Conservation (phyloP, 1,140 invertebrate genomes). For the Anagrus nilaparvatae region DNA sequence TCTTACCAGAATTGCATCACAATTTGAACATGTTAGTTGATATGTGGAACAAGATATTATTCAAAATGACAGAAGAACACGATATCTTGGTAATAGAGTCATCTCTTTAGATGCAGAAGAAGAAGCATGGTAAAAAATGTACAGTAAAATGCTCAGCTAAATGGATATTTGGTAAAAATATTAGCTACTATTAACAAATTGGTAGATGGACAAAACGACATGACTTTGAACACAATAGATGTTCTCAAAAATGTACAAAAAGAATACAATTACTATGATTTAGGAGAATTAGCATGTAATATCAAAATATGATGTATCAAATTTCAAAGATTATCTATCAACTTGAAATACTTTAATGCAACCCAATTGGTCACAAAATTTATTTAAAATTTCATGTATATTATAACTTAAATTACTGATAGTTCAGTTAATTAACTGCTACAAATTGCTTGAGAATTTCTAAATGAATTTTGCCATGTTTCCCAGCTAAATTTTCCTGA, state of each 20-base stretch:
- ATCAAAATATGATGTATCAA: slow-evolving; percentile 53
- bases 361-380: slow-evolving; percentile 48
- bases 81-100: slow-evolving; percentile 65
- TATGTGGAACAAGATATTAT: slow-evolving; percentile 94
- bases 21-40: slow-evolving; percentile 88
- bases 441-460: too few relatives aligned
- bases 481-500: too few relatives aligned
- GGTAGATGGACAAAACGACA: slow-evolving; percentile 44
- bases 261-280: slow-evolving; percentile 54
- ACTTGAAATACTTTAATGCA: slow-evolving; percentile 66
- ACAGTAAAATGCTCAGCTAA: slow-evolving; percentile 61
- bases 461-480: too few relatives aligned
- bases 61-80: slow-evolving; percentile 69
- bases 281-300: slow-evolving; percentile 54
- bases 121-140: slow-evolving; percentile 59
- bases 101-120: slow-evolving; percentile 72
- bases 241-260: slow-evolving; percentile 65
- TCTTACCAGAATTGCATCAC: slow-evolving; percentile 80
- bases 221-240: slow-evolving; percentile 62
- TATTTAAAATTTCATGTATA: too few relatives aligned
- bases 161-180: slow-evolving; percentile 63
- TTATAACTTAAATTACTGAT: too few relatives aligned
- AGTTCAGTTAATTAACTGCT: too few relatives aligned
- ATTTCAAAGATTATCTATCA: slow-evolving; percentile 56
- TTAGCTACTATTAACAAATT: slow-evolving; percentile 60